phyloP scores from a whole-genome alignment of 1,140 invertebrate species.

The Brachionus paranguensis region DNA sequence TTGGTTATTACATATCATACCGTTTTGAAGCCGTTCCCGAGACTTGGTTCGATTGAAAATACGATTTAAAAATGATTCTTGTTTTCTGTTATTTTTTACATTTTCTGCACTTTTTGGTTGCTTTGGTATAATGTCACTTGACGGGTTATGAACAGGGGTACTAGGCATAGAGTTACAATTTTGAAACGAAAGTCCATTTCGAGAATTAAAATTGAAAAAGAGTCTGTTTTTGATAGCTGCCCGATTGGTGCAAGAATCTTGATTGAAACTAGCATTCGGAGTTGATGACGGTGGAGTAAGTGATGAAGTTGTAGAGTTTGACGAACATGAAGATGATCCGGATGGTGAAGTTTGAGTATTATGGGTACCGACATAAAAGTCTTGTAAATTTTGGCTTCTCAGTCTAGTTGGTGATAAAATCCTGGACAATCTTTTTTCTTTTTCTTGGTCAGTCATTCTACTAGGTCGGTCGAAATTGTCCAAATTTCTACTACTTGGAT shows the following conservation, averaged over 20 bases:
- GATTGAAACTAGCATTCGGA: neutral
- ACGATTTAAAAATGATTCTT: slow-evolving; percentile 7
- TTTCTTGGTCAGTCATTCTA: neutral
- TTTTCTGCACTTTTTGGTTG: neutral
- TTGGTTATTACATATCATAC: neutral
- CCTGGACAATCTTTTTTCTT: slow-evolving; percentile 26
- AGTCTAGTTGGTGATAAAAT: slow-evolving; percentile 35
- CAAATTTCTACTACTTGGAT: neutral
- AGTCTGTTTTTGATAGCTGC: neutral
- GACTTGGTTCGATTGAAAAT: slow-evolving; percentile 15
- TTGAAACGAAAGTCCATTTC: neutral
- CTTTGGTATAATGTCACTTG: neutral
- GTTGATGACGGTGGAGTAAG: neutral
- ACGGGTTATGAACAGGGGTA: neutral
- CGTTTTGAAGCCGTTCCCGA: neutral
- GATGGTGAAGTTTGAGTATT: neutral
- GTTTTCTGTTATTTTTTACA: neutral
- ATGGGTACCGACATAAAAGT: neutral
- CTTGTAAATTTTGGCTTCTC: neutral
- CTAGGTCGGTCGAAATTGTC: neutral
- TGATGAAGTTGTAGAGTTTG: neutral
- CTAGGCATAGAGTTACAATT: neutral
- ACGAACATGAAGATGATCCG: slow-evolving; percentile 1
- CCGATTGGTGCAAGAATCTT: neutral
- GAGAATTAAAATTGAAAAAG: slow-evolving; percentile 11